Evolutionary conservation across 2,113 vertebrate species (phyloP), one percentile per base, ranked within the genome.

Genomic region (Centropristis striata): DNA sequence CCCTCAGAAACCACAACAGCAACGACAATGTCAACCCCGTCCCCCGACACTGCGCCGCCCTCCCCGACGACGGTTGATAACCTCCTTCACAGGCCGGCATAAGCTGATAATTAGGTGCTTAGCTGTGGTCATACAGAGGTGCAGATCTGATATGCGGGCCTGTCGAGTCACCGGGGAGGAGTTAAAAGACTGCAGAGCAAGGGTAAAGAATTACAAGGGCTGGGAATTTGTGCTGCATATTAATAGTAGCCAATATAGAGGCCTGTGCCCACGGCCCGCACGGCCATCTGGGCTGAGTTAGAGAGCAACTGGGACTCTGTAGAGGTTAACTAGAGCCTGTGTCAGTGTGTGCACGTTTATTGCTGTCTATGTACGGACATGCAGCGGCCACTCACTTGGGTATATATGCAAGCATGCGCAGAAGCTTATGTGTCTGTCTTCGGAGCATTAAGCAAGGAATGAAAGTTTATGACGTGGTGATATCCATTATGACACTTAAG

Each of bases 401-500:
- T 60, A 78, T 58, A 23, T 51, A 42, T 44, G 57, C 60, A 53
- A 46, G 80, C 80, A 61, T 84, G 66, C 44, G 55, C 73, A 83
- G 8, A 59, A 63, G 61, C 80, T 64, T 70, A 57, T 39, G 67
- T 21, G 58, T 53, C 63, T 18, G 25, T 82, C 78, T 80, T 46
- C 51, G 55, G 65, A 53, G 78, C 82, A 76, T 86, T 86, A 79
- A 89, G 27, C 74, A 50, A 78, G 69, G 66, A 68, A 81, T 88
- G 76, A 86, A 85, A 78, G 73, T 89, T 88, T 89, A 86, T 63
- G 73, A 80, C n/a, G 20, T 59, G 60, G 61, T 84, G 69, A 79
- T 86, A 87, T 82, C 75, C 76, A 85, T 90, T 88, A 83, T 79
- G 80, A 85, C 58, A 81, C 75, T 85, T 83, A 80, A 42, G 77